Evolutionary conservation across 2,888 invertebrate species (phyloP), one percentile per base, ranked within the genome.

Genomic region (Unio delphinus): DNA sequence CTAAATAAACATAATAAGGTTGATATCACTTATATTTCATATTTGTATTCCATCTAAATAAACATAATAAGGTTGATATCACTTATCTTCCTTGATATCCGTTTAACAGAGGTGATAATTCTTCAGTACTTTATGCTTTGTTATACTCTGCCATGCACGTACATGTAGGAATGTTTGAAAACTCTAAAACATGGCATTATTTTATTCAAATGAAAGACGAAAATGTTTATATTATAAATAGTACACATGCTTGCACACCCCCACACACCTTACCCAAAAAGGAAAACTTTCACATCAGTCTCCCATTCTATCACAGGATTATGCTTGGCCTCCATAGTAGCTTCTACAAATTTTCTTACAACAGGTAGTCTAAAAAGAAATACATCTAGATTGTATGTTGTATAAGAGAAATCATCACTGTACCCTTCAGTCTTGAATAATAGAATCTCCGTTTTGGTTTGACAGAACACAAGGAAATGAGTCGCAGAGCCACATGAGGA

Each of bases 251-350:
- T 7, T 34, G 34, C 34, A 74, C 7, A 7, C 45, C 11, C 45
- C 2, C 7, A 34, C 11, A 11, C 45, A 45, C 15, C 75, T 72
- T 69, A 87, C 87, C 87, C 84, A 72, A 88, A 85, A 56, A 83
- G 68, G 30, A 86, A 74, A 45, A 80, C 78, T 61, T 73, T 74
- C 3, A 84, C 76, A 64, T 85, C 83, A 4, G 80, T 77, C 23
- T 72, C 80, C 83, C 85, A 86, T 26, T 68, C 68, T 23, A 83
- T 68, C 28, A 88, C 81, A 30, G 80, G 79, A 68, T 88, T 84
- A 17, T 82, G 80, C 45, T 73, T 75, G 57, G 79, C 77, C 26
- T 80, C 72, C 84, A 88, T 81, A 4, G 69, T 67, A 20, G 76
- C 69, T 64, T 81, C 83, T 61, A 83, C 75, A 57, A 55, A 61